phyloP scores from a whole-genome alignment of 2,113 vertebrate species.

The Penelope pileata region DNA sequence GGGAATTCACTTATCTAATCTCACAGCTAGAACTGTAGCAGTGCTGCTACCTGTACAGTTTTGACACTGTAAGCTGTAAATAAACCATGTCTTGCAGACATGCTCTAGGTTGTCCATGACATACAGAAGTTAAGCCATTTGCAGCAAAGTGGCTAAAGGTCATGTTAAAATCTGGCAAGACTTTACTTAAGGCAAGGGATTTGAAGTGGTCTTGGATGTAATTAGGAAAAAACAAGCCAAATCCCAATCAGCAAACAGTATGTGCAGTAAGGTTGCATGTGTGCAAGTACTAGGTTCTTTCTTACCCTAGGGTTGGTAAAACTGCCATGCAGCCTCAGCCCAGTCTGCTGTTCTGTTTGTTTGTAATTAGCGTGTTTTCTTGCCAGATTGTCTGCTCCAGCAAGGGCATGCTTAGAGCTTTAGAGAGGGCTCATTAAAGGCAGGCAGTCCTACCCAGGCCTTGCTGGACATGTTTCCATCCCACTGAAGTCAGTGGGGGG shows the following conservation, averaged over 20 bases:
- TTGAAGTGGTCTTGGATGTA: not conserved
- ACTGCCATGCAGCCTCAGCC: not conserved
- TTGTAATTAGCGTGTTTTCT: not conserved
- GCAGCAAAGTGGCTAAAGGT: not conserved
- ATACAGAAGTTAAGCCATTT: not conserved
- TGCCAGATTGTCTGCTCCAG: not conserved
- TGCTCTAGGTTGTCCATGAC: not conserved
- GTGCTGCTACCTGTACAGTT: not conserved
- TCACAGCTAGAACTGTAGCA: not conserved
- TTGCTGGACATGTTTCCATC: rapidly evolving
- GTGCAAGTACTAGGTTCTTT: not conserved
- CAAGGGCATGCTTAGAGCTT: not conserved
- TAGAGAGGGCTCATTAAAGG: not conserved
- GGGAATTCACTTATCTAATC: not conserved
- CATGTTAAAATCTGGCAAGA: not conserved
- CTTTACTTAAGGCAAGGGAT: not conserved
- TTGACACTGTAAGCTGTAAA: not conserved
- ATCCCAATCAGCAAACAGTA: not conserved
- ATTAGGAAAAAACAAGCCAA: not conserved
- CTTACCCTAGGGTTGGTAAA: not conserved
- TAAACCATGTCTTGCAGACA: not conserved
- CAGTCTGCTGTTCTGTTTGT: not conserved
- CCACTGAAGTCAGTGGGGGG: not conserved
- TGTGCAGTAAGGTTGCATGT: not conserved
- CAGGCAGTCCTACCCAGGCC: not conserved